Conservation (phyloP, 2,888 invertebrate species). For the Lithophane leautieri region DNA sequence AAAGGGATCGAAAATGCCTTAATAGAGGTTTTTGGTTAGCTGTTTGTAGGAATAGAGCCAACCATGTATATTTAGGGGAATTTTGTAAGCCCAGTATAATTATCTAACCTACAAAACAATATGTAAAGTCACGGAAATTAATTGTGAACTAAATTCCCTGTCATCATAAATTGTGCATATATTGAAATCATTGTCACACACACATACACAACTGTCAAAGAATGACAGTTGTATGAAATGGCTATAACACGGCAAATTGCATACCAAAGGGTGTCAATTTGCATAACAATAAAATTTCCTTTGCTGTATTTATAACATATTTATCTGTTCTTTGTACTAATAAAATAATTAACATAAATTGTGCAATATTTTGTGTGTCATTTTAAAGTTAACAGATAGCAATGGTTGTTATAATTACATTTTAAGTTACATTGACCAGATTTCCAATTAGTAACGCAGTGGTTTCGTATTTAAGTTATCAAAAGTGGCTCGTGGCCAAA, state of each 20-base stretch:
- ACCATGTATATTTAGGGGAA: not conserved
- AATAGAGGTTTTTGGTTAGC: conserved; percentile 48
- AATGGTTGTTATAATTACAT: conserved; percentile 4
- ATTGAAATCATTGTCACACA: not conserved
- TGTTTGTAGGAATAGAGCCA: conserved; percentile 7
- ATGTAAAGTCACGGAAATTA: not conserved
- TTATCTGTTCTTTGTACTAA: not conserved
- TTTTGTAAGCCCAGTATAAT: not conserved
- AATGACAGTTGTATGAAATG: not conserved
- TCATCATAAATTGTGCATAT: not conserved
- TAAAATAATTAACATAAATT: not conserved
- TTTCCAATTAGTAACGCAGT: conserved; percentile 40
- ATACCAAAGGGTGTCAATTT: no score
- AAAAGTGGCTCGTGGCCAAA: conserved; percentile 60
- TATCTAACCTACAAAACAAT: no score
- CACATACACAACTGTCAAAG: not conserved
- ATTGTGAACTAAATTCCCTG: not conserved
- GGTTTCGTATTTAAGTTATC: conserved; percentile 52
- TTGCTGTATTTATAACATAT: no score
- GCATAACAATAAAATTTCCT: no score
- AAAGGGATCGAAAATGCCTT: conserved; percentile 70
- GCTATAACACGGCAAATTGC: not conserved
- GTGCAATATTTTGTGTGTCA: not conserved
- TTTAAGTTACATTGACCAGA: conserved; percentile 25
- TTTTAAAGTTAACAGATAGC: not conserved